Evolutionary conservation across 2,113 vertebrate species (phyloP).

Genomic region (Sceloporus tristichus): DNA sequence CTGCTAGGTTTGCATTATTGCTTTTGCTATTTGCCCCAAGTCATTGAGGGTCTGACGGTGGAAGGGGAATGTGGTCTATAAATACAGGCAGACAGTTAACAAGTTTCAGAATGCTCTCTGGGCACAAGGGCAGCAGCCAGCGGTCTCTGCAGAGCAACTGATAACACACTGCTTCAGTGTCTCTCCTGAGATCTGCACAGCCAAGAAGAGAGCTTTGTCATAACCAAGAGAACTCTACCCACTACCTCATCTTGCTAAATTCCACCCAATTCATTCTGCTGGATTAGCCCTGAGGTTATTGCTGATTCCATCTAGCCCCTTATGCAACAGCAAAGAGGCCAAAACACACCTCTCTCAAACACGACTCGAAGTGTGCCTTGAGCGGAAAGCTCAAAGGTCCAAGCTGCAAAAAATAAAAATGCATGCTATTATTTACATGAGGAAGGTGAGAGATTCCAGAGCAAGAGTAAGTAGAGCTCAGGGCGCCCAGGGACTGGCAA

Average conservation of each 20-base stretch:
- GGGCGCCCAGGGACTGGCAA: slow-evolving; percentile 39
- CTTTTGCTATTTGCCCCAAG: neutral
- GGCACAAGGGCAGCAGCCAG: too few relatives aligned
- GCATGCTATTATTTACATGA: too few relatives aligned
- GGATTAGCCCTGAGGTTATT: neutral
- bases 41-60: too few relatives aligned
- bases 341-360: neutral
- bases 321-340: neutral
- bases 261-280: too few relatives aligned
- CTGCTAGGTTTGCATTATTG: neutral
- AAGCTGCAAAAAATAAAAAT: neutral
- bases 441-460: neutral
- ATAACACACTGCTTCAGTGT: neutral
- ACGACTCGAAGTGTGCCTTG: neutral
- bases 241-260: neutral
- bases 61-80: too few relatives aligned
- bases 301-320: too few relatives aligned
- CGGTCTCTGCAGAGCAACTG: neutral
- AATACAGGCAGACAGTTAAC: neutral
- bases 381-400: neutral
- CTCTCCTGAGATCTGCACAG: neutral
- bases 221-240: neutral
- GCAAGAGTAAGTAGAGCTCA: slow-evolving; percentile 52
- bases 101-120: too few relatives aligned
- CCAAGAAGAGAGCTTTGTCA: neutral